Base-by-base conservation (phyloP, 1,140 invertebrate species). In the Drosophila micromelanica region DNA sequence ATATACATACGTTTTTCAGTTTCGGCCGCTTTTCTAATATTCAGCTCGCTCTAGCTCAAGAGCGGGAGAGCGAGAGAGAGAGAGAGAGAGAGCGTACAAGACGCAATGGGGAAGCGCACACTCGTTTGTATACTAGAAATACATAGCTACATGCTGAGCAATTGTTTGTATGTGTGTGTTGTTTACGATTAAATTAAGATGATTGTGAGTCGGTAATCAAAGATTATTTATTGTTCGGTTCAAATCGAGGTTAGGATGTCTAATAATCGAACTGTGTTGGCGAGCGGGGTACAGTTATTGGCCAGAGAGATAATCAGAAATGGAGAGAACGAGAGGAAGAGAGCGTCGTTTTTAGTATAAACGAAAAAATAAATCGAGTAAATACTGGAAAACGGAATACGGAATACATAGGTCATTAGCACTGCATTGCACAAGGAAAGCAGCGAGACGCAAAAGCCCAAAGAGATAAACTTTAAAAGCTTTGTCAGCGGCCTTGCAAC, bases 151-250 rank as follows among this genome's bases (percentile, higher is more conserved):
- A 45, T 61, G 12, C 48, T 8, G 30, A 32, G 27, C 27, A 37
- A 20, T n/a, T 17, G 13, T 27, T 20, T 45, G 52, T 60, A 38
- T 56, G 30, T 61, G 55, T 60, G 78, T 61, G 78, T 68, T 87
- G 84, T 87, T 87, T 87, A 87, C 82, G 82, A 89, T 87, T 87
- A 82, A 74, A 80, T 84, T 84, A 78, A 78, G 72, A 87, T 72
- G 78, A 86, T 78, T 86, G 82, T 57, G 68, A 63, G 63, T 40
- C 75, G 70, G 79, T 79, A 87, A 90, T 87, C 84, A 84, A 84
- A 84, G 84, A 89, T 89, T 89, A 84, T 84, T 73, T 80, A 73
- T 89, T 89, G 79, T 87, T 82, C 73, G 79, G 85, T 87, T 89
- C 79, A 79, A 87, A 89, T 84, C 69, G 76, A 77, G 84, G 84